A percentile compares a stretch with the other conserved stretches of the same genome.
Evolutionary conservation across 2,113 vertebrate species (phyloP).

Genomic region (Halcyon senegalensis): DNA sequence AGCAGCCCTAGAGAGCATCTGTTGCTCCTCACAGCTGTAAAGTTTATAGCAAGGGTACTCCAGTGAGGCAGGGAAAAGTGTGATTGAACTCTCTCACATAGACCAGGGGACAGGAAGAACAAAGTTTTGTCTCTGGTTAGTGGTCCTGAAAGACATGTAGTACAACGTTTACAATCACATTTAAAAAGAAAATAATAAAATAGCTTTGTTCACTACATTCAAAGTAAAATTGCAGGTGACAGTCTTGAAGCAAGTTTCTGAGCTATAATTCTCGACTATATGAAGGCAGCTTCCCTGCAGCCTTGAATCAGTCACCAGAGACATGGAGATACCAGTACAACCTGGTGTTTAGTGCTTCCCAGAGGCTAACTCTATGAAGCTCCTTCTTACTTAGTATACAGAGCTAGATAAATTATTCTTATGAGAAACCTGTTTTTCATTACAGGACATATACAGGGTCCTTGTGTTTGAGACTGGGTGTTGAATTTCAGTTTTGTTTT

Average conservation of each 20-base stretch:
- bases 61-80: background rate
- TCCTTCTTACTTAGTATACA: background rate
- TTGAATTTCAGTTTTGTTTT: background rate
- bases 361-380: background rate
- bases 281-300: background rate
- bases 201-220: background rate
- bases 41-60: background rate
- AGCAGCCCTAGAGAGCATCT: background rate
- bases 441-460: background rate
- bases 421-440: background rate
- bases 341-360: background rate
- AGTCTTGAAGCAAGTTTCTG: background rate
- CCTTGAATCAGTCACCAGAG: background rate
- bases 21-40: background rate
- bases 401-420: background rate
- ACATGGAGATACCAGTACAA: background rate
- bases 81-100: background rate
- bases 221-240: background rate
- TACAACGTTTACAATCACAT: background rate
- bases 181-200: background rate
- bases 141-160: background rate
- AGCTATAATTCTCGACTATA: background rate
- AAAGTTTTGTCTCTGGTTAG: background rate
- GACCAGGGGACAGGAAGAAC: background rate
- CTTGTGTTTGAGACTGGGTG: background rate